Base-by-base conservation (phyloP, 2,888 invertebrate species). In the Coronaproctus castanopsis region DNA sequence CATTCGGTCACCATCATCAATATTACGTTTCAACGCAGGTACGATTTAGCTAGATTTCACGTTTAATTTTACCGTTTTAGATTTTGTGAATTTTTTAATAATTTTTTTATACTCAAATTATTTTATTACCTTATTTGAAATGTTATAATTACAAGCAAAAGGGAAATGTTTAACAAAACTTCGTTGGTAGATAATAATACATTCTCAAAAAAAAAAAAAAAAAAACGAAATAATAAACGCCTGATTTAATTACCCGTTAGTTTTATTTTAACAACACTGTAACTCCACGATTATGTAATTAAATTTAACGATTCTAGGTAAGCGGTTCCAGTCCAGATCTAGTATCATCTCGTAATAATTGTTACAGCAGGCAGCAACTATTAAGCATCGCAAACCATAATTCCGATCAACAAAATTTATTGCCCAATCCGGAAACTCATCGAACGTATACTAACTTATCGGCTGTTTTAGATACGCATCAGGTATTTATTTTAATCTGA, bases 261-360 rank as follows among this genome's bases (percentile, higher is more conserved):
- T n/a, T n/a, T n/a, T n/a, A n/a, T n/a, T n/a, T n/a, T n/a, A n/a
- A n/a, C n/a, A n/a, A n/a, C n/a, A n/a, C n/a, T n/a, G n/a, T n/a
- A n/a, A n/a, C n/a, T n/a, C n/a, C n/a, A n/a, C n/a, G n/a, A n/a
- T n/a, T n/a, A n/a, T n/a, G n/a, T n/a, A n/a, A n/a, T n/a, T n/a
- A n/a, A n/a, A n/a, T n/a, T n/a, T n/a, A n/a, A n/a, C n/a, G n/a
- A n/a, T 24, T 56, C 5, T 55, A 69, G 67, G 69, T 69, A 49
- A 68, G 68, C 1, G 85, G 85, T 0, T 85, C 85, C 0, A 85
- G 84, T 67, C 85, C 85, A 0, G 85, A 86, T 70, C 71, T 86
- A 62, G 85, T 87, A 1, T 85, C 87, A 0, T 80, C 83, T 14
- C 77, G 83, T 59, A 61, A 54, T 48, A 55, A 59, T 55, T 62